Evolutionary conservation across 2,797 vertebrate species (phyloP), one percentile per base, ranked within the genome.

Genomic region (Ambastaia sidthimunki): DNA sequence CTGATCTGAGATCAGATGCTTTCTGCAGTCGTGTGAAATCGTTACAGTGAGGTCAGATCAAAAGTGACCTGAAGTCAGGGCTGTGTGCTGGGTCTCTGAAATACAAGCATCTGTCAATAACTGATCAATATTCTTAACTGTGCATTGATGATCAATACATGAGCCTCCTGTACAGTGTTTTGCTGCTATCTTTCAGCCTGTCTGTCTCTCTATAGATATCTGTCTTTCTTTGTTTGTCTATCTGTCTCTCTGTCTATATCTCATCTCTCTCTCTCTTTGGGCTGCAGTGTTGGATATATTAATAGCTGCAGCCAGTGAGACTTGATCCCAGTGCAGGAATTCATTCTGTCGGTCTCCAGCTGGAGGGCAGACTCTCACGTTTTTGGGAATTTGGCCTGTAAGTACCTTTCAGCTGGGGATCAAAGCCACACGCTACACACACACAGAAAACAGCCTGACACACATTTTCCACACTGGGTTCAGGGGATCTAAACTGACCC

Each of bases 381-480:
- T 92, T 93, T 92, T 90, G 94, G 94, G 94, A 94, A 95, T 94
- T 94, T 94, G 93, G 93, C 92, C 94, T 94, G 93, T 93, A 93
- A 95, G 94, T 94, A 93, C 91, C 91, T 92, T 93, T 92, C 91
- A 93, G 90, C 89, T 86, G 89, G 84, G 88, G 91, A 92, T 93
- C 91, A 93, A 93, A 93, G 93, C 90, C 74, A 82, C 54, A 78
- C 71, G 31, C 31, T 2, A 4, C 31, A 31, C 72, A 54, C 73
- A 52, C 76, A 60, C 68, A 41, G 70, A 77, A 77, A 23, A 31
- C 31, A 31, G 31, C 31, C 31, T 31, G 31, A 31, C 31, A 76
- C 18, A 31, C 68, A 54, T 72, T 72, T 72, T 79, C 77, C 77
- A 72, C 47, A 55, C 34, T 44, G 34, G 2, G 59, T 60, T 71